A percentile compares a stretch with the other conserved stretches of the same genome.
Conservation (phyloP, 1,140 invertebrate genomes). For the Hestina assimilis region DNA sequence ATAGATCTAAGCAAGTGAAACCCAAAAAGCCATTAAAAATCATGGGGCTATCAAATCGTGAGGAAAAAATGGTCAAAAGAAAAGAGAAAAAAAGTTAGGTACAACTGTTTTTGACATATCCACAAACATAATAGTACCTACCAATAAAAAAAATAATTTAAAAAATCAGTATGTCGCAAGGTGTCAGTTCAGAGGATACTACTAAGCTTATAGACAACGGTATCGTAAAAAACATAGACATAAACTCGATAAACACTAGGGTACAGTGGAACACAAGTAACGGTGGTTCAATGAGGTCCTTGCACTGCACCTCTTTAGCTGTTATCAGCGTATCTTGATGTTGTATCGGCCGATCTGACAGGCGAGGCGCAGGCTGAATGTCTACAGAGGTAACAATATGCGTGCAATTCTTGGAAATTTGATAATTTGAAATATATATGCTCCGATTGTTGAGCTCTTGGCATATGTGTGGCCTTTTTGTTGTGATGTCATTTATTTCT, state of each 20-base stretch:
- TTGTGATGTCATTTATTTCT: no score
- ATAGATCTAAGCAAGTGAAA: no score
- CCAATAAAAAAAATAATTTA: no score
- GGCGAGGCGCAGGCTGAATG: slow-evolving; percentile 44
- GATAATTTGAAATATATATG: slow-evolving; percentile 21
- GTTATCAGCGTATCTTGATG: slow-evolving; percentile 43
- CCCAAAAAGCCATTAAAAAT: no score
- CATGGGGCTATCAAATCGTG: no score
- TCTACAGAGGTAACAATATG: slow-evolving; percentile 36
- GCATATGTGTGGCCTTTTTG: background rate
- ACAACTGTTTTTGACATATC: no score
- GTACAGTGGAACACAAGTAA: slow-evolving; percentile 28
- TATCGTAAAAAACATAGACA: slow-evolving; percentile 8
- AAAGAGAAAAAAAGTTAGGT: no score
- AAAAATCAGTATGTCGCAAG: no score
- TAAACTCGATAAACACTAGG: slow-evolving; percentile 6
- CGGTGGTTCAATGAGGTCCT: slow-evolving; percentile 47
- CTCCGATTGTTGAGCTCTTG: slow-evolving; percentile 8
- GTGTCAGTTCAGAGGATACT: no score
- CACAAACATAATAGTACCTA: no score
- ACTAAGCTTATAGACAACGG: background rate
- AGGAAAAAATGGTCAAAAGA: no score
- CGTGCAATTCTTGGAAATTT: slow-evolving; percentile 28
- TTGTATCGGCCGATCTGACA: slow-evolving; percentile 47
- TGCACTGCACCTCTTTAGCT: slow-evolving; percentile 39